Percentiles rank a stretch among this genome's conserved stretches.
These are phyloP conservation scores for Pterocles gutturalis DNA, from an alignment of 2,113 vertebrate species.

Conservation along the genomic window DNA sequence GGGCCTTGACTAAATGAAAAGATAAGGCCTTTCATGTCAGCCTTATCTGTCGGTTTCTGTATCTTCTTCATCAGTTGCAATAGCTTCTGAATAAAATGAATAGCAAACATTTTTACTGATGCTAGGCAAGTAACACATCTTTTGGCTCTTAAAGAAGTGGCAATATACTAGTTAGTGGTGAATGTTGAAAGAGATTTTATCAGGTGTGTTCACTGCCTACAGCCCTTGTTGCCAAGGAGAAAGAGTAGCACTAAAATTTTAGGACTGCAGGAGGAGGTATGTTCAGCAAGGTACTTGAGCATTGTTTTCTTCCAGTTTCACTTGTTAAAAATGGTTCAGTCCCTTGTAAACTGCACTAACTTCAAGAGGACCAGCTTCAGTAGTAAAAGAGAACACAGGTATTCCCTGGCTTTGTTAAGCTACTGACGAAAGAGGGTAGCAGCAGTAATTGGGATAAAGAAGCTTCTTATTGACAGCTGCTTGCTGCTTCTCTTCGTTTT, in stretches of 20 bases:
- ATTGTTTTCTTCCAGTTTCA: not conserved
- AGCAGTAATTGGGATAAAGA: not conserved
- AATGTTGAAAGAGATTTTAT: not conserved
- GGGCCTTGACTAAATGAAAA: conserved; percentile 9
- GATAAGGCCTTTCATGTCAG: conserved; percentile 12
- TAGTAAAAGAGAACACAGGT: not conserved
- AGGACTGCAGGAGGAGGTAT: not conserved
- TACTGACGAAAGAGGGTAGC: not conserved
- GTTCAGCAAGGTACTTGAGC: not conserved
- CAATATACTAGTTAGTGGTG: not conserved
- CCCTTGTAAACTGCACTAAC: not conserved
- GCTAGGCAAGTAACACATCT: not conserved
- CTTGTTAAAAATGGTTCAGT: not conserved
- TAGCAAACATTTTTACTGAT: not conserved
- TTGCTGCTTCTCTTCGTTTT: not conserved
- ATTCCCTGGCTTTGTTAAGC: not conserved
- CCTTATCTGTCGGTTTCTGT: not conserved
- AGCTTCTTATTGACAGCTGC: not conserved
- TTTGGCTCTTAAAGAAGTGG: not conserved
- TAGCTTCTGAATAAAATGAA: conserved; percentile 14
- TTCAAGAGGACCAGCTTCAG: not conserved
- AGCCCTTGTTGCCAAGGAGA: not conserved
- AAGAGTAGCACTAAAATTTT: not conserved
- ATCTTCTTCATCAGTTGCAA: conserved; percentile 31
- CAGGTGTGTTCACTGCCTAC: not conserved